Base-by-base conservation (phyloP, 2,113 vertebrate species). In the Oncorhynchus nerka region DNA sequence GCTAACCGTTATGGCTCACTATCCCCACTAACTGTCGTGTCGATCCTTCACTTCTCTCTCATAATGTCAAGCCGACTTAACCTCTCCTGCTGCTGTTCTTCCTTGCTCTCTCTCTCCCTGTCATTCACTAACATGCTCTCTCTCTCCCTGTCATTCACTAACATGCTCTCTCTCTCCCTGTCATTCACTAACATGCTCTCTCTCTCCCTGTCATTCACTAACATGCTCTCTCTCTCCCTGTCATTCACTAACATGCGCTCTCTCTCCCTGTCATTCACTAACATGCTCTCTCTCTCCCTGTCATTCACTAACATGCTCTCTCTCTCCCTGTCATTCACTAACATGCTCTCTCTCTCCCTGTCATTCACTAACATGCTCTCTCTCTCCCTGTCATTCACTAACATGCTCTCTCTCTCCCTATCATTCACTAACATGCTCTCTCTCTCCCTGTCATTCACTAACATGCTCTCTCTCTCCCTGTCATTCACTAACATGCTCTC, bases 1-100 rank as follows among this genome's bases (percentile, higher is more conserved):
- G 72, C 79, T 84, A 71, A 71, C 61, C 20, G 76, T 71, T 70
- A 77, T 87, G 48, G 73, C 80, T 89, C 62, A 78, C 77, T 80
- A 78, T 66, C 79, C 78, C 77, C 39, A n/a, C 79, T 76, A 77
- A 84, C 79, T 32, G 70, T 74, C 83, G 45, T 79, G 32, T 80
- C 85, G 78, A 79, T 78, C 75, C 76, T 70, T 78, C 45, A 34
- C 24, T 64, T 68, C 48, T 15, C 57, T 74, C 26, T 84, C 64
- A 65, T 77, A 68, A n/a, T 74, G 83, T 80, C 75, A 57, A 83
- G 71, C 83, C 70, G 55, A 75, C 70, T 73, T 39, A 19, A n/a
- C 68, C 67, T 45, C 16, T 22, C 59, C 16, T 5, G 19, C 49
- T 68, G 34, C 70, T 45, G 22, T 6, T 64, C 61, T 67, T 13